phyloP scores from a whole-genome alignment of 2,113 vertebrate species.

The Crotalus helleri region DNA sequence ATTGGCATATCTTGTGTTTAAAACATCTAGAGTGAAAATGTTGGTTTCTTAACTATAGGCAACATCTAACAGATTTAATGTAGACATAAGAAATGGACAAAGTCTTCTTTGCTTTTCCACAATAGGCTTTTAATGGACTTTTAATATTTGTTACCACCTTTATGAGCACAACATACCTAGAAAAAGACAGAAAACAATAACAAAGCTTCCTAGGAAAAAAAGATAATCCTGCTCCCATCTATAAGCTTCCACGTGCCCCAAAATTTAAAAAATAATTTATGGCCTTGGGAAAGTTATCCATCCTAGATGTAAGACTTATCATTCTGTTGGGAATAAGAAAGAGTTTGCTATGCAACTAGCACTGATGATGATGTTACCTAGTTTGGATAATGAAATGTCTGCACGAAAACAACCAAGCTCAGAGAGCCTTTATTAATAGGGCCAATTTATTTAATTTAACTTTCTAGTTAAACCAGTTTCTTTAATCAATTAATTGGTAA shows the following conservation, averaged over 20 bases:
- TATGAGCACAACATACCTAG: neutral
- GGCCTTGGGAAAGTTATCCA: neutral
- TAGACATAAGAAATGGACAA: constrained; percentile 25
- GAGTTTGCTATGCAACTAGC: neutral
- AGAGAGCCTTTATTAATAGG: neutral
- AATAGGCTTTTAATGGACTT: neutral
- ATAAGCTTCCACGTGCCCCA: neutral
- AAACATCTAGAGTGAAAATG: constrained; percentile 27
- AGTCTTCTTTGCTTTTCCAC: neutral
- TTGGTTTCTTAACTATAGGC: neutral
- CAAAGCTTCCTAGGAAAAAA: neutral
- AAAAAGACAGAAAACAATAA: neutral
- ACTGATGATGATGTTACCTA: neutral
- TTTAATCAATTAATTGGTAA: neutral
- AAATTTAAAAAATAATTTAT: neutral
- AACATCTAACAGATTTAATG: constrained; percentile 14
- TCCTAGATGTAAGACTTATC: neutral
- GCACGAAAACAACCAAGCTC: neutral
- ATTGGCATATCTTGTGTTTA: constrained; percentile 28
- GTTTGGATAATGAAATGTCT: neutral
- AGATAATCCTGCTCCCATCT: neutral
- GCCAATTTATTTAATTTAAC: neutral
- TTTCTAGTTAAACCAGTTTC: neutral
- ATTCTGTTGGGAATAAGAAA: neutral
- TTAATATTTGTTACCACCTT: neutral